phyloP scores from a whole-genome alignment of 2,797 vertebrate genomes.

The Pangasius djambal region DNA sequence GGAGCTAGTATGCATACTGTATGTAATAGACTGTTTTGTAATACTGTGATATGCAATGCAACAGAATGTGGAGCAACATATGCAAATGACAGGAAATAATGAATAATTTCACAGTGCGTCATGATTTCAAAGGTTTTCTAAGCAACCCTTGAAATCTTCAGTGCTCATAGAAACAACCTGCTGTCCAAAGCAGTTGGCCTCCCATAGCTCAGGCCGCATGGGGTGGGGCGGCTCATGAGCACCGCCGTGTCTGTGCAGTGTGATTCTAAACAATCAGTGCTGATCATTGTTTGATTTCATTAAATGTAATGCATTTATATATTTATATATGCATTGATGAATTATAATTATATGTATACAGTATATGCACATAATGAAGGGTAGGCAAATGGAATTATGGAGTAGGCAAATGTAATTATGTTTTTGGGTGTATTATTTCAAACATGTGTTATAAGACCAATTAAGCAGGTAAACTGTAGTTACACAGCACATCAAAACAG shows the following conservation, averaged over 20 bases:
- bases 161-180: not conserved
- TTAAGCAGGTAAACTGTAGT: not conserved
- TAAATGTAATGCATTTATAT: not conserved
- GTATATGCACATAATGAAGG: not conserved
- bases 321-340: not conserved
- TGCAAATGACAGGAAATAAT: conserved; percentile 14
- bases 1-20: not conserved
- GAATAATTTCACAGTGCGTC: not conserved
- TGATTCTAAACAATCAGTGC: not conserved
- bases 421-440: not conserved
- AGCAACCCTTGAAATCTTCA: conserved; percentile 17
- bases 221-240: not conserved
- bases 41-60: too few relatives aligned
- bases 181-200: conserved; percentile 16
- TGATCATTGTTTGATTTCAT: not conserved
- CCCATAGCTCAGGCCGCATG: not conserved
- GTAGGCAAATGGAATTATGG: not conserved
- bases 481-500: not conserved
- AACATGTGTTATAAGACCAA: not conserved
- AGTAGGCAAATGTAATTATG: not conserved
- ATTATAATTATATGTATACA: not conserved
- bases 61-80: not conserved
- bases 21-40: not conserved
- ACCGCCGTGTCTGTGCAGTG: not conserved
- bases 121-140: conserved; percentile 26